Conservation (phyloP, 2,888 invertebrate genomes). For the Spisula subtruncata region DNA sequence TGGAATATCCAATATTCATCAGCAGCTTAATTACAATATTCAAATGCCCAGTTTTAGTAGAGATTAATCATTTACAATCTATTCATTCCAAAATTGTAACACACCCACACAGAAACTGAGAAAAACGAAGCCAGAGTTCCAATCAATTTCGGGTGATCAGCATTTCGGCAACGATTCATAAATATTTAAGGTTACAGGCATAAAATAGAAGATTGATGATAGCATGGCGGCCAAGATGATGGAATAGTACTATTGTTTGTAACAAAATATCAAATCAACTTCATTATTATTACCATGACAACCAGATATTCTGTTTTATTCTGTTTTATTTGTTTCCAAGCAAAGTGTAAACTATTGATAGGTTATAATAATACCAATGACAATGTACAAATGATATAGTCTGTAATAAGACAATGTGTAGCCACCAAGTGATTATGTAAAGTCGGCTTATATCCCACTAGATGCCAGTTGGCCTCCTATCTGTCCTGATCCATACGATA, state of each 20-base stretch:
- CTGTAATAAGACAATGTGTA: neutral
- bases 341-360: neutral
- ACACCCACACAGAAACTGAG: too few relatives aligned
- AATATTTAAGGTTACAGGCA: constrained; percentile 12
- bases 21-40: too few relatives aligned
- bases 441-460: neutral
- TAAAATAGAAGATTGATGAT: neutral
- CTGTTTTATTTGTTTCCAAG: constrained; percentile 9
- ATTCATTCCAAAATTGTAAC: too few relatives aligned
- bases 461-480: neutral
- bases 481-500: neutral
- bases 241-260: neutral
- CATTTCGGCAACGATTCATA: neutral
- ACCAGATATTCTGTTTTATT: neutral
- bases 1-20: too few relatives aligned
- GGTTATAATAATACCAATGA: neutral
- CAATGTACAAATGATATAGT: neutral
- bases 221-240: neutral
- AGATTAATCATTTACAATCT: too few relatives aligned
- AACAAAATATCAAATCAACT: constrained; percentile 20
- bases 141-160: neutral
- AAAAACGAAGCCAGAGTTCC: too few relatives aligned
- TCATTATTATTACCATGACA: neutral
- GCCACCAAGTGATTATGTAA: neutral
- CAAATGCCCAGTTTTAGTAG: too few relatives aligned